Base-by-base conservation (phyloP, 1,140 invertebrate species). In the Babylonia areolata region DNA sequence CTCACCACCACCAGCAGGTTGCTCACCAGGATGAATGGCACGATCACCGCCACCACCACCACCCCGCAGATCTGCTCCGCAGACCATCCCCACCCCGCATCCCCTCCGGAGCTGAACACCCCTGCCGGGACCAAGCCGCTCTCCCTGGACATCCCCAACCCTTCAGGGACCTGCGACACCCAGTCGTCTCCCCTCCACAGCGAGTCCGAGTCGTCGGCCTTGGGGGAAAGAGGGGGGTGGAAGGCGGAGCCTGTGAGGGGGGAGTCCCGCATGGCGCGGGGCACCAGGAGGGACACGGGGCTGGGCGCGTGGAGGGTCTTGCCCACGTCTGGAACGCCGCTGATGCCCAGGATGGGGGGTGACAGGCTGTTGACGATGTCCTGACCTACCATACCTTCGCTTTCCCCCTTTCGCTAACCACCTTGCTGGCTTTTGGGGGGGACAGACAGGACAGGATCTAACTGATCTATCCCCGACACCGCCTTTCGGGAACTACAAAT, bases 11-110 rank as follows among this genome's bases (percentile, higher is more conserved):
- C 93, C 35, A 94, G 81, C 11, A 91, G 84, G 81, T 94, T 98
- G 84, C 97, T 97, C 46, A 98, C 95, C 20, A 98, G 95, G 0
- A 97, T 97, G 84, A 97, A 96, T 37, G 97, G 93, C 84, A 98
- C 97, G 88, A 98, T 97, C 0, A 91, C 28, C 9, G 85, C 78
- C 2, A 91, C 90, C 2, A 90, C 83, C n/a, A 85, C 71, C 3
- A 92, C 88, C 0, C 85, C 90, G 1, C 88, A 84, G 51, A 90
- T 87, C 54, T 91, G 87, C 54, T 89, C 86, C 2, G 77, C 73
- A 31, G 84, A 64, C 89, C 89, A 90, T 69, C 15, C 23, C 28
- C 23, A 37, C n/a, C n/a, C n/a, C n/a, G n/a, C n/a, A n/a, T n/a
- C n/a, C 64, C 39, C 23, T 46, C 9, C 69, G 6, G 54, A 37